phyloP scores from a whole-genome alignment of 2,888 invertebrate genomes.

The Teleogryllus oceanicus region DNA sequence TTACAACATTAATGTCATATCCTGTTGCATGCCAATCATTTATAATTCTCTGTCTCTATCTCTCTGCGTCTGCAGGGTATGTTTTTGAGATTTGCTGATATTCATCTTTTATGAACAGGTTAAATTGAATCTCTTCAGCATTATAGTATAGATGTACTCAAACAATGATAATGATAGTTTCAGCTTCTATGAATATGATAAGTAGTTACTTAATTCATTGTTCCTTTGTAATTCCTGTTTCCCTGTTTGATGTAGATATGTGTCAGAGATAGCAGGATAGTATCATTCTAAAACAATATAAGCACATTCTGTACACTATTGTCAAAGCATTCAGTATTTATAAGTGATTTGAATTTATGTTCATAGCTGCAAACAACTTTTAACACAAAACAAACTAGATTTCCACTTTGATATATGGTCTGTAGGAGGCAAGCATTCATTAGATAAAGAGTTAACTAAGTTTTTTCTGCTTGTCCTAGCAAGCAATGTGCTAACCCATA shows the following conservation, averaged over 20 bases:
- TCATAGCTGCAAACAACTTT: not conserved
- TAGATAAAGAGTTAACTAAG: not conserved
- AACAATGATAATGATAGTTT: not conserved
- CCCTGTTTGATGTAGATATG: constrained; percentile 18
- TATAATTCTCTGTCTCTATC: too few species aligned
- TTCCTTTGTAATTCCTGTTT: not conserved
- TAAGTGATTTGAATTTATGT: not conserved
- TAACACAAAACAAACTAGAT: not conserved
- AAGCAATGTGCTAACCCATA: too few species aligned
- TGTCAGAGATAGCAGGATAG: not conserved
- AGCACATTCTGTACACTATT: not conserved
- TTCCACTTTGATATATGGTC: not conserved
- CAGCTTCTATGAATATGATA: not conserved
- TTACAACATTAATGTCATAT: too few species aligned
- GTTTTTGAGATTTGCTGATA: not conserved
- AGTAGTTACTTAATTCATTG: not conserved
- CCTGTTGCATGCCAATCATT: too few species aligned
- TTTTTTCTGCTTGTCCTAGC: not conserved
- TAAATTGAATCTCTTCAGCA: not conserved
- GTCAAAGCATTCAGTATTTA: not conserved
- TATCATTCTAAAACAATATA: not conserved
- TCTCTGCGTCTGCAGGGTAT: not conserved
- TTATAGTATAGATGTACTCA: not conserved
- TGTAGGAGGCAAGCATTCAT: not conserved
- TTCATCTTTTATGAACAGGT: not conserved